phyloP scores from a whole-genome alignment of 2,888 invertebrate genomes.

The Epistrophe grossulariae region DNA sequence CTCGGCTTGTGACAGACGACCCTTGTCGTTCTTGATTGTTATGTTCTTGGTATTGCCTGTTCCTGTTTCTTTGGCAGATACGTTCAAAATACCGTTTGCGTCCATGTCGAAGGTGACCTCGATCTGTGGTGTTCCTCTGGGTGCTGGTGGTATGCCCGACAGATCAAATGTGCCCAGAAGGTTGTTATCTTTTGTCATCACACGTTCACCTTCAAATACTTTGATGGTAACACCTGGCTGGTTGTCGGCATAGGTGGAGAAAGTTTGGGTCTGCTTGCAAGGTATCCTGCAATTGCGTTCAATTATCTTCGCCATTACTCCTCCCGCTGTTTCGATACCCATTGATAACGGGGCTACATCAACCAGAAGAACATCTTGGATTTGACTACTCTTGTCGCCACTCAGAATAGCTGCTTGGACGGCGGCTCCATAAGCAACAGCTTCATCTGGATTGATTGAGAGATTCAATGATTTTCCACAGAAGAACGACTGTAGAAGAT shows the following conservation, averaged over 20 bases:
- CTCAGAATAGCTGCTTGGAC: slow-evolving; percentile 90
- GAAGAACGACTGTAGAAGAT: slow-evolving; percentile 90
- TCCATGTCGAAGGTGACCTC: slow-evolving; percentile 92
- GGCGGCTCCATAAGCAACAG: slow-evolving; percentile 92
- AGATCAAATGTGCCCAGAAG: slow-evolving; percentile 97
- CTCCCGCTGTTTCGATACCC: slow-evolving; percentile 92
- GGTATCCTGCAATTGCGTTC: slow-evolving; percentile 90
- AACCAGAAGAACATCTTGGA: slow-evolving; percentile 89
- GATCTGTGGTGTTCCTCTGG: slow-evolving; percentile 92
- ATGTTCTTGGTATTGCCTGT: slow-evolving; percentile 89
- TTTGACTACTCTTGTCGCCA: slow-evolving; percentile 88
- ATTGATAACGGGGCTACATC: slow-evolving; percentile 89
- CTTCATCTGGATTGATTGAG: slow-evolving; percentile 92
- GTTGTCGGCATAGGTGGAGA: slow-evolving; percentile 93
- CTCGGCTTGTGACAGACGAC: slow-evolving; percentile 90
- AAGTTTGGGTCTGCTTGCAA: slow-evolving; percentile 89
- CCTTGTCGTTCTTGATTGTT: slow-evolving; percentile 91
- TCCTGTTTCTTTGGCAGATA: slow-evolving; percentile 89
- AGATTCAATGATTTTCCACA: slow-evolving; percentile 89
- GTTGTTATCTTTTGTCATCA: slow-evolving; percentile 97
- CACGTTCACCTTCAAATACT: slow-evolving; percentile 91
- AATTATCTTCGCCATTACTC: slow-evolving; percentile 91
- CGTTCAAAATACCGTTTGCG: slow-evolving; percentile 96
- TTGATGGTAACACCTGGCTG: slow-evolving; percentile 90
- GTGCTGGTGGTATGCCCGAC: slow-evolving; percentile 96